Percentiles rank a stretch among this genome's conserved stretches.
Conservation (phyloP, 1,140 invertebrate species). For the Epicauta chinensis region DNA sequence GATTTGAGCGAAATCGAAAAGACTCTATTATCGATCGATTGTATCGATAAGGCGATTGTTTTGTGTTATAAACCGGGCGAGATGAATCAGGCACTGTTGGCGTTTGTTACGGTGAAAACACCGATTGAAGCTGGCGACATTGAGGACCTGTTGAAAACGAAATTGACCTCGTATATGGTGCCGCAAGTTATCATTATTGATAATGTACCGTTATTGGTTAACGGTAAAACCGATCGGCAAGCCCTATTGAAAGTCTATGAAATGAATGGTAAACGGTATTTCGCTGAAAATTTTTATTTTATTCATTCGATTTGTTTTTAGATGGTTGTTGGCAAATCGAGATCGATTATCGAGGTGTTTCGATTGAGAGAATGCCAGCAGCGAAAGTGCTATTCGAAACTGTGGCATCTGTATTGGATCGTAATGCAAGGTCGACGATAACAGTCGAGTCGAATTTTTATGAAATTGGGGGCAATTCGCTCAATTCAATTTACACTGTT, state of each 20-base stretch:
- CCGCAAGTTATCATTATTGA: slow-evolving; percentile 69
- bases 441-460: slow-evolving; percentile 68
- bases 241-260: slow-evolving; percentile 64
- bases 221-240: slow-evolving; percentile 81
- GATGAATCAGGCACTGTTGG: slow-evolving; percentile 62
- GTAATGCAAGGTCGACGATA: slow-evolving; percentile 51
- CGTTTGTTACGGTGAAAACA: slow-evolving; percentile 59
- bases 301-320: slow-evolving; percentile 17
- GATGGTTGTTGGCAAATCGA: slow-evolving; percentile 28
- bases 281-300: background rate
- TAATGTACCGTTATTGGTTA: slow-evolving; percentile 68
- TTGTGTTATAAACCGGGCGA: slow-evolving; percentile 72
- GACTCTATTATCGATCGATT: slow-evolving; percentile 50
- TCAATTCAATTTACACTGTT: slow-evolving; percentile 78
- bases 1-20: slow-evolving; percentile 78
- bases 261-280: slow-evolving; percentile 53
- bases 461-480: slow-evolving; percentile 76
- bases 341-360: slow-evolving; percentile 51
- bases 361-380: slow-evolving; percentile 50
- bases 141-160: slow-evolving; percentile 54
- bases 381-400: slow-evolving; percentile 66
- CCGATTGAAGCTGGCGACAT: slow-evolving; percentile 54
- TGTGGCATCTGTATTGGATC: slow-evolving; percentile 60
- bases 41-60: slow-evolving; percentile 51
- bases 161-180: slow-evolving; percentile 68